phyloP scores from a whole-genome alignment of 2,113 vertebrate species.

The Acrocephalus kingi region DNA sequence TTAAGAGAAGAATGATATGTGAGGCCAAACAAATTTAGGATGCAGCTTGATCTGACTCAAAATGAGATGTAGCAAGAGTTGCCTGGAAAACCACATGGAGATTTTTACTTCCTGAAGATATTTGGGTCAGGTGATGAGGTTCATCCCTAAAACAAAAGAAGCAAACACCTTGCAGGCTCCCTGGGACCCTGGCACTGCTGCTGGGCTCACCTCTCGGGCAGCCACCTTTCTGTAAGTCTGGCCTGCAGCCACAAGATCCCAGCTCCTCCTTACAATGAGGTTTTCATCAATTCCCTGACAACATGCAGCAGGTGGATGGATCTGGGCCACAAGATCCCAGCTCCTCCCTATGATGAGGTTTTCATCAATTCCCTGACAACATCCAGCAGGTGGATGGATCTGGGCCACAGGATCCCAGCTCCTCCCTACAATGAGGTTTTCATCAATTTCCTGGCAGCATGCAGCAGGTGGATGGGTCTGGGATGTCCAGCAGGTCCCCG shows the following conservation, averaged over 20 bases:
- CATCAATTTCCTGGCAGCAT: not conserved
- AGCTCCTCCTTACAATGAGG: not conserved
- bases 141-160: not conserved
- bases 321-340: not conserved
- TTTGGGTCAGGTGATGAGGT: fast-evolving
- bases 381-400: not conserved
- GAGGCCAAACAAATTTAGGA: not conserved
- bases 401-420: not conserved
- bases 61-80: not conserved
- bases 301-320: not conserved
- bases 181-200: not conserved
- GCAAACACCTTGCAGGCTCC: not conserved
- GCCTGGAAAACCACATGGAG: not conserved
- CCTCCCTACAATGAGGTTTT: not conserved
- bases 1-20: not conserved
- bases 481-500: not conserved
- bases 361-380: not conserved
- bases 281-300: not conserved
- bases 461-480: not conserved
- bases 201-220: not conserved
- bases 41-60: not conserved
- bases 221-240: not conserved
- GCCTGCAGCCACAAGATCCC: not conserved
- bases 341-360: not conserved
- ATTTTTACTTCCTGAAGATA: not conserved